phyloP scores from a whole-genome alignment of 2,888 invertebrate species.

The Xestobium rufovillosum region DNA sequence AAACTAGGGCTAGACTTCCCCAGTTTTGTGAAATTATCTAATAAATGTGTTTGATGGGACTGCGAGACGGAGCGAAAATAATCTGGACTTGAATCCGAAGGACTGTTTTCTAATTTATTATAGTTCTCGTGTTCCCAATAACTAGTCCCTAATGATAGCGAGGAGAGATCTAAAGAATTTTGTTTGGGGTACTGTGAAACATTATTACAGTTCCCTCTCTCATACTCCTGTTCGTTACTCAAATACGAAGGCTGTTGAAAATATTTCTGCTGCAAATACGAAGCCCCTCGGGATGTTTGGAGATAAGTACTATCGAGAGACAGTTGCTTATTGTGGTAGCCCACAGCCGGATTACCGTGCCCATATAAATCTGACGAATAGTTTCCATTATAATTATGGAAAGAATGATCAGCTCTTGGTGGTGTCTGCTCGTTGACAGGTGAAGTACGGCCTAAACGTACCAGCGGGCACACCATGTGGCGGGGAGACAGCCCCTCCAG shows the following conservation, averaged over 20 bases:
- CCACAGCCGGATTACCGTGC: conserved; percentile 19
- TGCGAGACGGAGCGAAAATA: conserved; percentile 29
- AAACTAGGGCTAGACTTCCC: conserved; percentile 58
- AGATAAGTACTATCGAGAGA: conserved; percentile 28
- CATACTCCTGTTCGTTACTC: background rate
- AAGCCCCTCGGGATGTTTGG: conserved; percentile 21
- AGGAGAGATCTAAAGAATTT: conserved; percentile 37
- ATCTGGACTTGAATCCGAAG: conserved; percentile 28
- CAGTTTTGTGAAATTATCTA: conserved; percentile 41
- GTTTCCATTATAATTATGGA: conserved; percentile 29
- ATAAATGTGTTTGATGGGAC: conserved; percentile 32
- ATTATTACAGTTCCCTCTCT: background rate
- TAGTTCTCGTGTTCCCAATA: conserved; percentile 40
- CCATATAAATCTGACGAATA: conserved; percentile 28
- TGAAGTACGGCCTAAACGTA: conserved; percentile 50
- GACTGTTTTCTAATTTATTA: too few relatives aligned
- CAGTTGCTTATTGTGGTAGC: conserved; percentile 23
- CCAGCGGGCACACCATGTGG: conserved; percentile 52
- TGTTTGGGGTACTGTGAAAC: conserved; percentile 32
- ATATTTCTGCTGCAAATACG: background rate
- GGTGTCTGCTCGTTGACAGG: conserved; percentile 35
- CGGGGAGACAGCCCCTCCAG: conserved; percentile 40
- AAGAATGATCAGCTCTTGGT: conserved; percentile 14
- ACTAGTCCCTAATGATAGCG: conserved; percentile 37
- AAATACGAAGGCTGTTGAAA: too few relatives aligned